Conservation (phyloP, 1,140 invertebrate species). For the Agrypnia vestita region DNA sequence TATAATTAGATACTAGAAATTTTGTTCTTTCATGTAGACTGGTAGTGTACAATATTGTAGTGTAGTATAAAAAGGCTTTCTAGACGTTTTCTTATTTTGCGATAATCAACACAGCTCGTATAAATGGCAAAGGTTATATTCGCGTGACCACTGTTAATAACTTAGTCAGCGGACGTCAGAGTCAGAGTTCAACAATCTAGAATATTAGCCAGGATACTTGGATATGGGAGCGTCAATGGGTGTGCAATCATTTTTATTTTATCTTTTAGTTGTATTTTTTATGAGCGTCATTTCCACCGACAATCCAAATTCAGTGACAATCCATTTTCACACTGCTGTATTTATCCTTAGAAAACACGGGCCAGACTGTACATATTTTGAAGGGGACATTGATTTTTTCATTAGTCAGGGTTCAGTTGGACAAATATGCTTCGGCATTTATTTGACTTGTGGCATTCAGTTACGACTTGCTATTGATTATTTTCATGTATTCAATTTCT, state of each 20-base stretch:
- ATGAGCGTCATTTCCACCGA: too few species aligned
- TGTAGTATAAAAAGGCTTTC: constrained; percentile 1
- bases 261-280: too few species aligned
- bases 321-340: neutral
- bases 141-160: constrained; percentile 13
- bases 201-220: too few species aligned
- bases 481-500: constrained; percentile 5
- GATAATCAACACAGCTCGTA: neutral
- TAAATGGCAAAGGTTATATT: constrained; percentile 36
- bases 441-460: constrained; percentile 9
- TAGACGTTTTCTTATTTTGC: neutral
- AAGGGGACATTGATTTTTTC: constrained; percentile 38
- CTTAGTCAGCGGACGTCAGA: neutral
- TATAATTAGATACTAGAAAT: too few species aligned
- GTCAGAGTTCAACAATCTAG: neutral
- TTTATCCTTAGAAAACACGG: neutral
- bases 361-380: neutral
- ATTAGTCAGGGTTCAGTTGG: constrained; percentile 31
- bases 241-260: neutral
- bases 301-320: too few species aligned
- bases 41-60: neutral
- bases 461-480: constrained; percentile 32
- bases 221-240: too few species aligned
- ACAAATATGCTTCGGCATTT: constrained; percentile 32
- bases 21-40: too few species aligned